A percentile compares a stretch with the other conserved stretches of the same genome.
Evolutionary conservation across 2,888 invertebrate genomes (phyloP).

Genomic region (Phyllotreta cruciferae): DNA sequence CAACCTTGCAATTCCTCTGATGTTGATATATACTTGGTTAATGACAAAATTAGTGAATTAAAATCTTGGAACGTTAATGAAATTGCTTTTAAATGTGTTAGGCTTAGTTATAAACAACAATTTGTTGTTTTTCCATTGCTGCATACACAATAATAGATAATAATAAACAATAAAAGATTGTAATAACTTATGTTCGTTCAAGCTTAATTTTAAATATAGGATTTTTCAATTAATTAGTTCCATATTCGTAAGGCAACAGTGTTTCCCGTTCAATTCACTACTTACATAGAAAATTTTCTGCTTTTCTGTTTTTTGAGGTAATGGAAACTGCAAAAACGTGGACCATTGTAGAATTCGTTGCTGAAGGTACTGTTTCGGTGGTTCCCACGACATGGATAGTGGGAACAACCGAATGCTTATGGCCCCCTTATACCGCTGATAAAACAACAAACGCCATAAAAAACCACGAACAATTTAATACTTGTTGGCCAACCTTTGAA

Average conservation of each 20-base stretch:
- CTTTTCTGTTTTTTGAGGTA: conserved; percentile 7
- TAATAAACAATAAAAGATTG: too few species aligned
- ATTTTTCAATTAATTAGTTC: too few species aligned
- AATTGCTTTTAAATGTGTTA: conserved; percentile 22
- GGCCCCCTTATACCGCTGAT: conserved; percentile 8
- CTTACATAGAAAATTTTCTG: too few species aligned
- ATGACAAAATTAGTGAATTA: conserved; percentile 18
- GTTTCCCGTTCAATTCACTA: too few species aligned
- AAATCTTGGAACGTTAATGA: conserved; percentile 19
- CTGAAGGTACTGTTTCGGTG: conserved; percentile 9
- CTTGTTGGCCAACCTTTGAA: conserved; percentile 14
- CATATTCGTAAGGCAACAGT: too few species aligned
- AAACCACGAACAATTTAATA: conserved; percentile 7
- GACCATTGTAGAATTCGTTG: conserved; percentile 5
- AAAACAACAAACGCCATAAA: conserved; percentile 10
- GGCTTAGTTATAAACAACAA: conserved; percentile 17
- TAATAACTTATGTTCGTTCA: too few species aligned
- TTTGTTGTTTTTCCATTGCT: conserved; percentile 16
- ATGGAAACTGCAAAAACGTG: conserved; percentile 2
- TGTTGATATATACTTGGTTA: conserved; percentile 17
- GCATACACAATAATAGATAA: conserved; percentile 9
- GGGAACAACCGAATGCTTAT: conserved; percentile 12
- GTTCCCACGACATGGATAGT: conserved; percentile 12
- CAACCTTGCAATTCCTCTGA: conserved; percentile 15
- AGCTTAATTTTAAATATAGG: too few species aligned